Evolutionary conservation across 2,113 vertebrate genomes (phyloP).

Genomic region (Aviceda subcristata): DNA sequence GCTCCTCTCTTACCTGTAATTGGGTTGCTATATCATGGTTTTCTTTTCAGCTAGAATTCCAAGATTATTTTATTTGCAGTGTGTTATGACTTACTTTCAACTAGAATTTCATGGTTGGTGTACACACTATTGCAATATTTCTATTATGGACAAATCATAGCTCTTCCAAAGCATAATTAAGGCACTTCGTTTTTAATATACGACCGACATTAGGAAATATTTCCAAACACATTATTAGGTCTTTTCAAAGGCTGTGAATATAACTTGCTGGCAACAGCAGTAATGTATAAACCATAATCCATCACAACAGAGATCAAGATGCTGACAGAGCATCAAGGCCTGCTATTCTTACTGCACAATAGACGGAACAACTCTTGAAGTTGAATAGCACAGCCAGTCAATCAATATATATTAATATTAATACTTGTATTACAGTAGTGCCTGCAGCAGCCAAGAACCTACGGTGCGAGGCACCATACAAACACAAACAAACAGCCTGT

Average conservation of each 20-base stretch:
- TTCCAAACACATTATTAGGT: slow-evolving; percentile 15
- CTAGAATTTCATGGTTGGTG: neutral
- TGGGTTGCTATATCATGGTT: neutral
- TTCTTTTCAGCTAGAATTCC: neutral
- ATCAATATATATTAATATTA: slow-evolving; percentile 5
- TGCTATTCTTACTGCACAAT: neutral
- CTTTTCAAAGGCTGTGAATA: slow-evolving; percentile 6
- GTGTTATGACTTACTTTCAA: neutral
- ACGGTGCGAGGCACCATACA: neutral
- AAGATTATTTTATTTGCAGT: neutral
- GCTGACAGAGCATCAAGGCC: neutral
- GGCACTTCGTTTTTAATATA: slow-evolving; percentile 28
- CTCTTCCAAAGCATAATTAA: slow-evolving; percentile 34
- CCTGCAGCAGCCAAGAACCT: neutral
- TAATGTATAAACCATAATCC: neutral
- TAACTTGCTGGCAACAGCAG: slow-evolving; percentile 19
- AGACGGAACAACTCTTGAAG: neutral
- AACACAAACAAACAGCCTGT: neutral
- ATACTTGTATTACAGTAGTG: neutral
- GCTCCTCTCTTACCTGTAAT: neutral
- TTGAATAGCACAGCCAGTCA: neutral
- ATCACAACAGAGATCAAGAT: neutral
- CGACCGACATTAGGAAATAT: neutral
- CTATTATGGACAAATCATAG: neutral
- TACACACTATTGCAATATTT: neutral